Evolutionary conservation across 2,888 invertebrate genomes (phyloP).

Genomic region (Amphipoea lucens): DNA sequence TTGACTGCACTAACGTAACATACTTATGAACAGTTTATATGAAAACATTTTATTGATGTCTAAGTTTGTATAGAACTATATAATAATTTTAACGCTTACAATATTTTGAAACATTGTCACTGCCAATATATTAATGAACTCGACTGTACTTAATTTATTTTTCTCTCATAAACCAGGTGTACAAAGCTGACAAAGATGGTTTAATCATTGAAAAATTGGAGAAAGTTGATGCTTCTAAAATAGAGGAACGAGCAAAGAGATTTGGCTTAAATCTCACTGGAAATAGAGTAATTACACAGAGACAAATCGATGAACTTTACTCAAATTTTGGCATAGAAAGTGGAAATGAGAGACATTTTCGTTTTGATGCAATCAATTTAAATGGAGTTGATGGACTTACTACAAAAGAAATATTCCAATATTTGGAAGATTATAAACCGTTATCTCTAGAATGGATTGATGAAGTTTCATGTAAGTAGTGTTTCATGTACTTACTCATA

Average conservation of each 20-base stretch:
- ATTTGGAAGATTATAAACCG: constrained; percentile 94
- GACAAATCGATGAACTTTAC: constrained; percentile 87
- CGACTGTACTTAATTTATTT: not conserved
- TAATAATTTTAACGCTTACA: too few relatives aligned
- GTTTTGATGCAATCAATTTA: constrained; percentile 94
- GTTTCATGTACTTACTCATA: not conserved
- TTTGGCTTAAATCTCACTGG: constrained; percentile 86
- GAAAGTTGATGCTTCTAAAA: constrained; percentile 84
- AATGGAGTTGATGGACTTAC: constrained; percentile 94
- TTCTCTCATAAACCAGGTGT: constrained; percentile 58
- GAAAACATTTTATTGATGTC: too few relatives aligned
- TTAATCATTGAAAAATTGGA: constrained; percentile 80
- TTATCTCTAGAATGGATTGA: constrained; percentile 95
- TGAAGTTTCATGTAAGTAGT: constrained; percentile 93
- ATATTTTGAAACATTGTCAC: too few relatives aligned
- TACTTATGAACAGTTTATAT: too few relatives aligned
- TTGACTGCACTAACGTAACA: too few relatives aligned
- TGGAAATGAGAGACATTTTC: constrained; percentile 91
- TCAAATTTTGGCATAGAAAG: constrained; percentile 85
- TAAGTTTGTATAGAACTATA: too few relatives aligned
- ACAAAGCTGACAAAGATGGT: constrained; percentile 81
- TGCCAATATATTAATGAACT: too few relatives aligned
- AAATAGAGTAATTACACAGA: constrained; percentile 84
- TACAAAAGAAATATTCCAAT: constrained; percentile 94
- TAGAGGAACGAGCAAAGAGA: constrained; percentile 86